Evolutionary conservation across 1,140 invertebrate species (phyloP).

Genomic region (Gonioctena quinquepunctata): DNA sequence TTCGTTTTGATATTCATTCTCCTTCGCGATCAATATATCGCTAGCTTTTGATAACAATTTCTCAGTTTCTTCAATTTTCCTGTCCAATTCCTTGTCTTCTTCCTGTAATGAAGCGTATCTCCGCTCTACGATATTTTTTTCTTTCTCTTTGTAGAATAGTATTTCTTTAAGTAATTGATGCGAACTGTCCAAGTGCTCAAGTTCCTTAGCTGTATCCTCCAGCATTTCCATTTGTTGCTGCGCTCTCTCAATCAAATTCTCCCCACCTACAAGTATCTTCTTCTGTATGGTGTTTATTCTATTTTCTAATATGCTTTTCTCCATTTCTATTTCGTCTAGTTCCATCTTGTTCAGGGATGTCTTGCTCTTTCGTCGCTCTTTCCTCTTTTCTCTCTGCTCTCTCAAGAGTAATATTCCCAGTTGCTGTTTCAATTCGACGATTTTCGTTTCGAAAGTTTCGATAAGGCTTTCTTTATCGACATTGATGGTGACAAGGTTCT

Average conservation of each 20-base stretch:
- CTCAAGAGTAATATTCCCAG: slow-evolving; percentile 61
- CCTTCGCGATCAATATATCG: slow-evolving; percentile 81
- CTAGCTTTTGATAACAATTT: slow-evolving; percentile 77
- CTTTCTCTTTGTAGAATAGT: slow-evolving; percentile 85
- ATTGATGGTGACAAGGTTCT: slow-evolving; percentile 37
- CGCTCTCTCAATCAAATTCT: slow-evolving; percentile 96
- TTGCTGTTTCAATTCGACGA: slow-evolving; percentile 61
- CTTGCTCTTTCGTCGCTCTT: background rate
- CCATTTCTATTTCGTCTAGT: slow-evolving; percentile 64
- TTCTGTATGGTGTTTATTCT: slow-evolving; percentile 91
- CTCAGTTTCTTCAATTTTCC: slow-evolving; percentile 88
- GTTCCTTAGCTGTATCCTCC: slow-evolving; percentile 85
- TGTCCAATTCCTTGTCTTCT: slow-evolving; percentile 86
- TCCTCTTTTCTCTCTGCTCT: background rate
- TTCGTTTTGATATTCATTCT: slow-evolving; percentile 92
- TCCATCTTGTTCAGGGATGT: slow-evolving; percentile 19
- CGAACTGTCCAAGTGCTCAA: slow-evolving; percentile 79
- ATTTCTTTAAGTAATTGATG: slow-evolving; percentile 81
- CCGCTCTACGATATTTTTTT: slow-evolving; percentile 92
- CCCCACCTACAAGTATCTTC: slow-evolving; percentile 95
- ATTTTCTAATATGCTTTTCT: slow-evolving; percentile 75
- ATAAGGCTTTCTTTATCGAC: slow-evolving; percentile 35
- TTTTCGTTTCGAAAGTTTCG: slow-evolving; percentile 37
- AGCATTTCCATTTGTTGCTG: slow-evolving; percentile 87
- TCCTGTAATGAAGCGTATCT: slow-evolving; percentile 92